Conservation (phyloP, 2,113 vertebrate species). For the Chrysochloris asiatica region DNA sequence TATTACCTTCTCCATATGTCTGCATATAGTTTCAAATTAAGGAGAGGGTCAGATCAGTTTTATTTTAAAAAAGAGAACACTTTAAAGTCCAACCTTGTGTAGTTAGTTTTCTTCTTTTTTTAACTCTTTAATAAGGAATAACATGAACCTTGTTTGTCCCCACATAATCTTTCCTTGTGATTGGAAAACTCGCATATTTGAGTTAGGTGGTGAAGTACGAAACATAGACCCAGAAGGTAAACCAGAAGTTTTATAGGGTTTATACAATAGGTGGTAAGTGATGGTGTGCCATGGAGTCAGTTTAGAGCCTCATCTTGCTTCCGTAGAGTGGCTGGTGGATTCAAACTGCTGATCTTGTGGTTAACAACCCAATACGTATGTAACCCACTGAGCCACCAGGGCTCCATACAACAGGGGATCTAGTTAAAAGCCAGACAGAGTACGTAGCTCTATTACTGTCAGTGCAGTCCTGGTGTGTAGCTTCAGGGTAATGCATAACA, state of each 20-base stretch:
- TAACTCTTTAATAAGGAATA: not conserved
- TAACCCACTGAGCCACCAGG: too few species aligned
- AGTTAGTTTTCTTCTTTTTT: too few species aligned
- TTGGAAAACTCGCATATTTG: not conserved
- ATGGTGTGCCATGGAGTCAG: too few species aligned
- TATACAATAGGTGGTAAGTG: too few species aligned
- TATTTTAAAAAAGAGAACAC: not conserved
- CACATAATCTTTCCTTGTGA: not conserved
- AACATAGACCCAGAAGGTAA: not conserved
- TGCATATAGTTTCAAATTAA: not conserved
- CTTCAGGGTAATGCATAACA: too few species aligned
- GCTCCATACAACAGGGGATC: fast-evolving
- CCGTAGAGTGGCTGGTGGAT: too few species aligned
- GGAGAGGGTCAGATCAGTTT: not conserved
- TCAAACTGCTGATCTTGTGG: too few species aligned
- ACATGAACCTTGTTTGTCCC: not conserved
- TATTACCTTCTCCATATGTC: not conserved
- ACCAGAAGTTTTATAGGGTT: not conserved
- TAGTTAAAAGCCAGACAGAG: too few species aligned
- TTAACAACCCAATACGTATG: too few species aligned
- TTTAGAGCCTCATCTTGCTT: too few species aligned
- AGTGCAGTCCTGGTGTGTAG: too few species aligned
- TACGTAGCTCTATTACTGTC: too few species aligned
- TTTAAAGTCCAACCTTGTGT: slow-evolving; percentile 18
- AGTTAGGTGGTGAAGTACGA: not conserved